Percentiles rank a stretch among this genome's conserved stretches.
Evolutionary conservation across 2,113 vertebrate species (phyloP).

Genomic region (Thunnus maccoyii): DNA sequence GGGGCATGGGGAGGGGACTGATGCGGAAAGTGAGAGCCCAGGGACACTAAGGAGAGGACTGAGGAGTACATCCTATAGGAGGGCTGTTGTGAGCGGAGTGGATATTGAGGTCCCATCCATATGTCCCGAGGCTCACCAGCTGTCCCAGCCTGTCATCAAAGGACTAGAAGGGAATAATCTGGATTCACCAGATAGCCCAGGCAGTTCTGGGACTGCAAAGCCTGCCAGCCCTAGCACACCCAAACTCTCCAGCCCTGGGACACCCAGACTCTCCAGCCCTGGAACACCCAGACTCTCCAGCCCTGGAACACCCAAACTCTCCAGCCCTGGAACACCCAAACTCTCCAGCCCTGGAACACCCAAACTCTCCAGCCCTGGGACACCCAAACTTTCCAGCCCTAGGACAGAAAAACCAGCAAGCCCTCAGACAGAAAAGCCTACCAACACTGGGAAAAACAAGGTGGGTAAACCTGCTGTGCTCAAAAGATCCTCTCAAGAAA

Average conservation of each 20-base stretch:
- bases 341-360: conserved; percentile 25
- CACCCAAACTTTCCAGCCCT: background rate
- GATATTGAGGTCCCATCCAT: conserved; percentile 81
- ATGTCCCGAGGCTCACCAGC: conserved; percentile 83
- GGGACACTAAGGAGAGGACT: conserved; percentile 88
- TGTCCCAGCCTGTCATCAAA: conserved; percentile 87
- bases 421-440: conserved; percentile 1
- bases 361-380: background rate
- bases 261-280: conserved; percentile 69
- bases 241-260: conserved; percentile 44
- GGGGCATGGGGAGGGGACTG: conserved; percentile 66
- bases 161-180: conserved; percentile 84
- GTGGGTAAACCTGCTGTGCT: conserved; percentile 52
- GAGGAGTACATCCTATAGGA: conserved; percentile 94
- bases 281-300: conserved; percentile 72
- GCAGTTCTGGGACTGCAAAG: conserved; percentile 25
- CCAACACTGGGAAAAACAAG: conserved; percentile 54
- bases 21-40: conserved; percentile 83
- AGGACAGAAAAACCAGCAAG: background rate
- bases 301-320: conserved; percentile 67
- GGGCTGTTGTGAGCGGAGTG: conserved; percentile 92
- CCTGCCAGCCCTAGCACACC: conserved; percentile 28
- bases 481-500: background rate
- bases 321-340: background rate
- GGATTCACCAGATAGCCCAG: conserved; percentile 44